Conservation (phyloP, 2,113 vertebrate species). For the Microcebus griseorufus region DNA sequence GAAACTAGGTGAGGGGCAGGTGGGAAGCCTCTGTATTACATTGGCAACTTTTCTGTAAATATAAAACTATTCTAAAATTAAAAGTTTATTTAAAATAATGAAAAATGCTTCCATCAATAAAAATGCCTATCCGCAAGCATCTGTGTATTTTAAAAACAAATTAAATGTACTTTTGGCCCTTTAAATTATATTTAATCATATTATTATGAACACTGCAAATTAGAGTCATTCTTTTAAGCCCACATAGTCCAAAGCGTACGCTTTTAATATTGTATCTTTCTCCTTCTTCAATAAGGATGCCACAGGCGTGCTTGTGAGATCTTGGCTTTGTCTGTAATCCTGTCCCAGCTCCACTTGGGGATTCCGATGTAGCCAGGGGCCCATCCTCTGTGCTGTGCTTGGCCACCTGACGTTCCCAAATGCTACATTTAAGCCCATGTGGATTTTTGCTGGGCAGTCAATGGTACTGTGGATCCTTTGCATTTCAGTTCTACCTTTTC, state of each 20-base stretch:
- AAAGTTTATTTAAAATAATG: background rate
- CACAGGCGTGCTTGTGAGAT: background rate
- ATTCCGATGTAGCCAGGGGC: background rate
- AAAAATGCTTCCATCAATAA: background rate
- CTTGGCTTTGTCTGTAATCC: background rate
- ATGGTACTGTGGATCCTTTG: background rate
- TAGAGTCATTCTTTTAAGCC: background rate
- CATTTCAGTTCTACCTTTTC: background rate
- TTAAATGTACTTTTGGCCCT: background rate
- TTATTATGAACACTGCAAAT: background rate
- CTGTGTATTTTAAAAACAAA: slow-evolving; percentile 1
- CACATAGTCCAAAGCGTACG: background rate
- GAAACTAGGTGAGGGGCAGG: no score
- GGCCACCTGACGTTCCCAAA: background rate
- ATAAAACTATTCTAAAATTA: background rate
- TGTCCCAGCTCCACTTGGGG: background rate
- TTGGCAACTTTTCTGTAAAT: background rate
- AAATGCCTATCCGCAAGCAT: background rate
- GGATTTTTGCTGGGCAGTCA: background rate
- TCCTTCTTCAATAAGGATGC: background rate
- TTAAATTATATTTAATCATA: slow-evolving; percentile 7
- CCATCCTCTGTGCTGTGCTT: background rate
- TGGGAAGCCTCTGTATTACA: background rate
- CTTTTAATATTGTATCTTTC: background rate
- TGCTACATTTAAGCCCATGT: background rate